Conservation (phyloP, 2,888 invertebrate species). For the Lasioglossum malachurum region DNA sequence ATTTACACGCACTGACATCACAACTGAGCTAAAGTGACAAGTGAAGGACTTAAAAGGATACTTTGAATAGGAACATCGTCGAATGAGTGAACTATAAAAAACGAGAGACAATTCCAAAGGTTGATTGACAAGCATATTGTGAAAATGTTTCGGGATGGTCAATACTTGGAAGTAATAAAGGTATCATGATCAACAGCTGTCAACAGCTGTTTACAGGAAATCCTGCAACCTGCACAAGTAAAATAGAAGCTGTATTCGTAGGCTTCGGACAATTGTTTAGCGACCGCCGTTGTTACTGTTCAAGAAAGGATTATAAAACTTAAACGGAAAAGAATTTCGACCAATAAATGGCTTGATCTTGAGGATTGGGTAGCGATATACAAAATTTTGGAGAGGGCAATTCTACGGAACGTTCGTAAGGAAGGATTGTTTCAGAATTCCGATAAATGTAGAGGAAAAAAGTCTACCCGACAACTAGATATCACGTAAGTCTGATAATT, state of each 20-base stretch:
- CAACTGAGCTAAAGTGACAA: constrained; percentile 26
- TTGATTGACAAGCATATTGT: constrained; percentile 8
- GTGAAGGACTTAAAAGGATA: constrained; percentile 27
- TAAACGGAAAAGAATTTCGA: constrained; percentile 72
- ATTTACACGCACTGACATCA: constrained; percentile 30
- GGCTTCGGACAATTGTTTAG: constrained; percentile 75
- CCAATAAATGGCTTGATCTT: constrained; percentile 78
- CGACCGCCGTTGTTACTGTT: constrained; percentile 77
- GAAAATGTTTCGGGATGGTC: constrained; percentile 78
- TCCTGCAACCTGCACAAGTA: constrained; percentile 27
- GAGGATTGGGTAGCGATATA: constrained; percentile 78
- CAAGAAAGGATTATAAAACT: constrained; percentile 76
- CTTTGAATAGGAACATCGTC: constrained; percentile 1
- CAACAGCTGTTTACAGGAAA: constrained; percentile 61
- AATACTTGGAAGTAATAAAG: constrained; percentile 79
- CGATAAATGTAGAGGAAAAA: constrained; percentile 63
- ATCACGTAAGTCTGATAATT: constrained; percentile 71
- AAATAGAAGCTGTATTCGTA: constrained; percentile 60
- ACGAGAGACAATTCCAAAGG: neutral
- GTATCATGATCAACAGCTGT: constrained; percentile 75
- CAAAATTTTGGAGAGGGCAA: constrained; percentile 74
- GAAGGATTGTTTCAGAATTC: constrained; percentile 36
- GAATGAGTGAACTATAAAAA: constrained; percentile 16
- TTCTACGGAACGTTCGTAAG: constrained; percentile 68
- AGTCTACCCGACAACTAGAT: constrained; percentile 75